Percentiles rank a stretch among this genome's conserved stretches.
Conservation (phyloP, 1,140 invertebrate species). For the Hyposmocoma kahamanoa region DNA sequence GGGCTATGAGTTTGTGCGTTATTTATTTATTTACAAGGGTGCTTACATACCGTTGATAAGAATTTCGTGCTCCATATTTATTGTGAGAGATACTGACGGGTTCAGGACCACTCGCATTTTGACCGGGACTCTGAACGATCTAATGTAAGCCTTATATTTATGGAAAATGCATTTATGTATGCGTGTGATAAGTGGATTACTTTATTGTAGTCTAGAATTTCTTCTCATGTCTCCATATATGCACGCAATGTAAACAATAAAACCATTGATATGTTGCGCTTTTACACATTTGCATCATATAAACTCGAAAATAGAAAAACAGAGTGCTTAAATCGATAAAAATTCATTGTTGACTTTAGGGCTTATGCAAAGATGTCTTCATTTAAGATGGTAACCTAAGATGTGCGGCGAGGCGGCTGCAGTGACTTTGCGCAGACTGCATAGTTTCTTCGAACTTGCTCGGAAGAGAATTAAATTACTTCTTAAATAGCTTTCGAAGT, state of each 20-base stretch:
- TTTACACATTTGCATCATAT: constrained; percentile 7
- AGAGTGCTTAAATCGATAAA: constrained; percentile 37
- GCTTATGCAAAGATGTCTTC: constrained; percentile 5
- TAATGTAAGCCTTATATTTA: background rate
- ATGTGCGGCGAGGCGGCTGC: background rate
- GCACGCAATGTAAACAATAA: background rate
- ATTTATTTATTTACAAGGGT: too few relatives aligned
- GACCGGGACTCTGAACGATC: too few relatives aligned
- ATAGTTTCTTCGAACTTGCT: constrained; percentile 44
- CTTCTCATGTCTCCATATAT: background rate
- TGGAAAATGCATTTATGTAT: background rate
- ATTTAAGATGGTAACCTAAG: constrained; percentile 5
- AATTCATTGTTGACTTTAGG: constrained; percentile 38
- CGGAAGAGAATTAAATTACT: constrained; percentile 49
- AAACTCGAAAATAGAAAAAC: constrained; percentile 26
- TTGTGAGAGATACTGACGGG: too few relatives aligned
- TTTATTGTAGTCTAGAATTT: background rate
- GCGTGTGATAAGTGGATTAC: background rate
- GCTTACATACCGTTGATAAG: too few relatives aligned
- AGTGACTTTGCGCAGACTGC: constrained; percentile 9
- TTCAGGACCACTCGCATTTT: too few relatives aligned
- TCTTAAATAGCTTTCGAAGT: constrained; percentile 50
- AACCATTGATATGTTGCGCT: background rate
- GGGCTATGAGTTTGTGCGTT: too few relatives aligned
- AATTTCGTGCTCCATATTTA: too few relatives aligned